Conservation (phyloP, 1,140 invertebrate genomes). For the Formica selysi region DNA sequence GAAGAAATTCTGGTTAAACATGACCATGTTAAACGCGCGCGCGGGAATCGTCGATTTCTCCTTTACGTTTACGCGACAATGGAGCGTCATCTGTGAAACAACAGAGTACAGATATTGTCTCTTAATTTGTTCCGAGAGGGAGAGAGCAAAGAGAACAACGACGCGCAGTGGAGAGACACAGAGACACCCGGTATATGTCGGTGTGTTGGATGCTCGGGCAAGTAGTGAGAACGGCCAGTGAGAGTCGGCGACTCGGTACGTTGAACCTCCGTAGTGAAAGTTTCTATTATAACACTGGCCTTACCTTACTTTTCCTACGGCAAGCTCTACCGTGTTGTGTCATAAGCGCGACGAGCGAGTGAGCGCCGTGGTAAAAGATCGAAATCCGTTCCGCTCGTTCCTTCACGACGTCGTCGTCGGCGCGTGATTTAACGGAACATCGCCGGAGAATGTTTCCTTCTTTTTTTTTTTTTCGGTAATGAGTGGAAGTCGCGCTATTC, state of each 20-base stretch:
- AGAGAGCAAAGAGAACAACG: conserved; percentile 37
- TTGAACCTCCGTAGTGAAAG: conserved; percentile 87
- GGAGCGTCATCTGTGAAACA: conserved; percentile 16
- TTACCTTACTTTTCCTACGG: conserved; percentile 86
- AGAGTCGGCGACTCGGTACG: conserved; percentile 83
- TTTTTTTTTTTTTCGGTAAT: not conserved
- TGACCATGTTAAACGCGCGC: conserved; percentile 2
- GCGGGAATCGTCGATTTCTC: conserved; percentile 51
- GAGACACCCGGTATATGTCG: conserved; percentile 62
- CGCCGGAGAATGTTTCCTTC: not conserved
- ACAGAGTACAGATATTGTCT: conserved; percentile 34
- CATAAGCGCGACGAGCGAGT: conserved; percentile 79
- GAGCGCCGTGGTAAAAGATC: conserved; percentile 53
- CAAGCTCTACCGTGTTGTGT: conserved; percentile 84
- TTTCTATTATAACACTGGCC: conserved; percentile 87
- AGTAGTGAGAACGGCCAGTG: conserved; percentile 81
- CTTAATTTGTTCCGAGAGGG: conserved; percentile 21
- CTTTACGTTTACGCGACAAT: conserved; percentile 24
- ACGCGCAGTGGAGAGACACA: conserved; percentile 31
- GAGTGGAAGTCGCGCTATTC: conserved; percentile 7
- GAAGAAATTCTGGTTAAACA: conserved; percentile 8
- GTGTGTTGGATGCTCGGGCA: conserved; percentile 63
- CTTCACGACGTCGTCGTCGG: not conserved
- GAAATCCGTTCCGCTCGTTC: conserved; percentile 63
- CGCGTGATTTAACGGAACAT: conserved; percentile 46